Evolutionary conservation across 2,797 vertebrate genomes (phyloP).

Genomic region (Pterois miles): DNA sequence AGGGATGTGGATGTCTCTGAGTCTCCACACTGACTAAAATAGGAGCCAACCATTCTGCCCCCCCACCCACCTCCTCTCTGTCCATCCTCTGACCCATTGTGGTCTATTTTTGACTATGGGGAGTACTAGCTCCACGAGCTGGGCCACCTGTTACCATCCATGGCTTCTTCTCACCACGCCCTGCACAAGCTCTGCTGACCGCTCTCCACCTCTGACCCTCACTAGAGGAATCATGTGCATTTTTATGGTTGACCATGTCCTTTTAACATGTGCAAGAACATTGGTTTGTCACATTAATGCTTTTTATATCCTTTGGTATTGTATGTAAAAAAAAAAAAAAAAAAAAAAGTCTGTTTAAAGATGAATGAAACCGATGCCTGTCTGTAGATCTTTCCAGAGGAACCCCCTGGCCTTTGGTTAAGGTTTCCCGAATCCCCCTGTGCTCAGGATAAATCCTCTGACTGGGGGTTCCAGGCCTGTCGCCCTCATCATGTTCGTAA

Average conservation of each 20-base stretch:
- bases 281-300: neutral
- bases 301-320: neutral
- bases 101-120: conserved; percentile 79
- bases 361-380: neutral
- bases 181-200: conserved; percentile 32
- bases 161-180: conserved; percentile 56
- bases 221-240: neutral
- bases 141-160: conserved; percentile 80
- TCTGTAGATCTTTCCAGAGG: conserved; percentile 18
- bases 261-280: neutral
- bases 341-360: neutral
- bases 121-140: conserved; percentile 60
- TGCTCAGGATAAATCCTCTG: conserved; percentile 60
- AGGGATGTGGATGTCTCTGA: conserved; percentile 38
- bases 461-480: conserved; percentile 33
- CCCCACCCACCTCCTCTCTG: conserved; percentile 42
- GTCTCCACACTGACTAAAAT: conserved; percentile 71
- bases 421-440: conserved; percentile 45
- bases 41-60: conserved; percentile 64
- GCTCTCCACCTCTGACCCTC: conserved; percentile 17
- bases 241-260: neutral
- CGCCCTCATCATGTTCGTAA: conserved; percentile 72
- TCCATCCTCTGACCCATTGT: conserved; percentile 80
- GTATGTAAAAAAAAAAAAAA: neutral
- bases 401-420: conserved; percentile 43